These are phyloP conservation scores for Andrena praecox DNA, from an alignment of 2,888 invertebrate genomes.

Conservation along the genomic window DNA sequence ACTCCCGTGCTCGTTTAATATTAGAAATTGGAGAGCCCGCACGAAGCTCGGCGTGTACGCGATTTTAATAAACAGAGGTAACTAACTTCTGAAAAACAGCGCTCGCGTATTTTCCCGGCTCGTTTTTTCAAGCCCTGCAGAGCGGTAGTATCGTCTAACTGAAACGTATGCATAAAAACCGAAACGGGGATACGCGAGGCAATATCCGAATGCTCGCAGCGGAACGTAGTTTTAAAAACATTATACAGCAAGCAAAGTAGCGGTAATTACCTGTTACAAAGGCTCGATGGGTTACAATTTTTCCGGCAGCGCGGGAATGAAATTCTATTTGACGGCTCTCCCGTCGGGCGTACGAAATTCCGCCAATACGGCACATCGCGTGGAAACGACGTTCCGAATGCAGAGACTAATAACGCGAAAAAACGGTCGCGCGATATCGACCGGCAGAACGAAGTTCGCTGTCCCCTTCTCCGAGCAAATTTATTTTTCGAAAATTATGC, in stretches of 20 bases:
- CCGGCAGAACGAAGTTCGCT: neutral
- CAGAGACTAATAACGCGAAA: slow-evolving; percentile 40
- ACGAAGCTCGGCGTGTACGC: neutral
- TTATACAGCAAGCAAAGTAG: slow-evolving; percentile 36
- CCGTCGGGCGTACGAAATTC: slow-evolving; percentile 49
- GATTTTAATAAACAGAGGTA: slow-evolving; percentile 20
- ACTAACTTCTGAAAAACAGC: slow-evolving; percentile 6
- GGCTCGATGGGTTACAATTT: slow-evolving; percentile 27
- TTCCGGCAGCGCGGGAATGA: slow-evolving; percentile 28
- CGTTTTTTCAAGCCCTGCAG: neutral
- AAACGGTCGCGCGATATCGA: slow-evolving; percentile 26
- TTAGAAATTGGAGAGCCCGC: too few species aligned
- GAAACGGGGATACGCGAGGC: neutral
- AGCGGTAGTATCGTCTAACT: neutral
- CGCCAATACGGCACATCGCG: slow-evolving; percentile 35
- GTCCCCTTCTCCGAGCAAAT: neutral
- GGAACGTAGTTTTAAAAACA: slow-evolving; percentile 18
- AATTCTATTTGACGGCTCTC: slow-evolving; percentile 38
- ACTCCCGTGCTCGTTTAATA: neutral
- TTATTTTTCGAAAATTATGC: neutral
- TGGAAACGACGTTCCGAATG: slow-evolving; percentile 17
- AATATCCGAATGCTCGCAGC: neutral
- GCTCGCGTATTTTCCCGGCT: neutral
- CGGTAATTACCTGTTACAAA: slow-evolving; percentile 16
- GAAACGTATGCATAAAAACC: neutral